Percentiles rank a stretch among this genome's conserved stretches.
Conservation (phyloP, 2,113 vertebrate species). For the Butastur rufipennis region DNA sequence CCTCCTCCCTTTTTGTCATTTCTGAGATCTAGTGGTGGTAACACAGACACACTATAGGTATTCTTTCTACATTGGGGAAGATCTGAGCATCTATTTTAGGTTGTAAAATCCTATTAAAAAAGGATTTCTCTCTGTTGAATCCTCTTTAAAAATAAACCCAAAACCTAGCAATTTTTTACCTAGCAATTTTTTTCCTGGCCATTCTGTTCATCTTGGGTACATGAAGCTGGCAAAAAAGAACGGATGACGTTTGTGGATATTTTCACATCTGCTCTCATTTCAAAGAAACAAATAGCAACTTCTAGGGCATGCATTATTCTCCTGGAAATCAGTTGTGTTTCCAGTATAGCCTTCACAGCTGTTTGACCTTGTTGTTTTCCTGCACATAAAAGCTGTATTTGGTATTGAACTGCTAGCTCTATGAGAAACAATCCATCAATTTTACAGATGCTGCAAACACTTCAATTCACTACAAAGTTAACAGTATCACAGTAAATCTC, state of each 20-base stretch:
- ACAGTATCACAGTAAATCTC: slow-evolving; percentile 63
- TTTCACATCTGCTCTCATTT: background rate
- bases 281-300: slow-evolving; percentile 5
- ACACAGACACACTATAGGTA: background rate
- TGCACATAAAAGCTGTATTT: slow-evolving; percentile 59
- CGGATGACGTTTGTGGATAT: background rate
- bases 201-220: background rate
- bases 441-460: slow-evolving; percentile 72
- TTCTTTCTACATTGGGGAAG: background rate
- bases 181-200: too few species aligned
- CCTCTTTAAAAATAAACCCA: background rate
- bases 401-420: slow-evolving; percentile 26
- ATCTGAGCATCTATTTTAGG: background rate
- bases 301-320: slow-evolving; percentile 21
- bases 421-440: slow-evolving; percentile 70
- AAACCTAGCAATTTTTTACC: background rate
- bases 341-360: slow-evolving; percentile 43
- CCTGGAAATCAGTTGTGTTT: slow-evolving; percentile 38
- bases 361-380: slow-evolving; percentile 68
- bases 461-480: slow-evolving; percentile 69
- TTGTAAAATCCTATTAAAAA: background rate
- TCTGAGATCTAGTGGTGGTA: background rate
- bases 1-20: background rate
- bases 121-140: background rate
- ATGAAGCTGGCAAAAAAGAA: background rate